A percentile compares a stretch with the other conserved stretches of the same genome.
Evolutionary conservation across 2,113 vertebrate species (phyloP).

Genomic region (Petaurus breviceps): DNA sequence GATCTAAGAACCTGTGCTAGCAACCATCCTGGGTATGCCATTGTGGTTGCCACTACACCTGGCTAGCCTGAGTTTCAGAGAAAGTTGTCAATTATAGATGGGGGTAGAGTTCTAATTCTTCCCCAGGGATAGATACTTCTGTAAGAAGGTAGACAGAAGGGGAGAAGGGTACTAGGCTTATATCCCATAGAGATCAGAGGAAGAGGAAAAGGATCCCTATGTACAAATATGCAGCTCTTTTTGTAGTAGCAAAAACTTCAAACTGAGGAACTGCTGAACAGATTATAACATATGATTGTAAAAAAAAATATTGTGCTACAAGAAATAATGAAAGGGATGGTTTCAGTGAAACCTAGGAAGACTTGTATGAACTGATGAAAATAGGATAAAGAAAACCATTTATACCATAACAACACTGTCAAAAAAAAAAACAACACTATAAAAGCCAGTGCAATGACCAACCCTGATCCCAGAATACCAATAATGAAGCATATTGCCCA

Average conservation of each 20-base stretch:
- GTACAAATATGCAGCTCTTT: neutral
- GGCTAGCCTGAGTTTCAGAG: neutral
- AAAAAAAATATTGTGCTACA: neutral
- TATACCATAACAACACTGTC: neutral
- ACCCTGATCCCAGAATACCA: neutral
- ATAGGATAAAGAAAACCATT: neutral
- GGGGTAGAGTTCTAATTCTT: neutral
- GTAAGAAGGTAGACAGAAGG: neutral
- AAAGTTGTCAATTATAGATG: neutral
- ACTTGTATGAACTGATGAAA: neutral
- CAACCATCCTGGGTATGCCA: too few relatives aligned
- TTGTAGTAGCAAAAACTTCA: neutral
- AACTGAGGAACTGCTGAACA: neutral
- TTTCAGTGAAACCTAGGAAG: neutral
- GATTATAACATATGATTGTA: neutral
- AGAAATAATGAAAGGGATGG: neutral
- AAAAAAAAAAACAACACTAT: neutral
- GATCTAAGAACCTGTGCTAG: too few relatives aligned
- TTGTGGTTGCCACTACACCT: too few relatives aligned
- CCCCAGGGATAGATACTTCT: neutral
- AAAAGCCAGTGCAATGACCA: neutral
- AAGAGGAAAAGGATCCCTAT: neutral
- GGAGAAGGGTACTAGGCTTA: neutral
- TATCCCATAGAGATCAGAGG: neutral
- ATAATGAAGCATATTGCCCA: neutral